Evolutionary conservation across 2,888 invertebrate species (phyloP).

Genomic region (Heliothis peltigera): DNA sequence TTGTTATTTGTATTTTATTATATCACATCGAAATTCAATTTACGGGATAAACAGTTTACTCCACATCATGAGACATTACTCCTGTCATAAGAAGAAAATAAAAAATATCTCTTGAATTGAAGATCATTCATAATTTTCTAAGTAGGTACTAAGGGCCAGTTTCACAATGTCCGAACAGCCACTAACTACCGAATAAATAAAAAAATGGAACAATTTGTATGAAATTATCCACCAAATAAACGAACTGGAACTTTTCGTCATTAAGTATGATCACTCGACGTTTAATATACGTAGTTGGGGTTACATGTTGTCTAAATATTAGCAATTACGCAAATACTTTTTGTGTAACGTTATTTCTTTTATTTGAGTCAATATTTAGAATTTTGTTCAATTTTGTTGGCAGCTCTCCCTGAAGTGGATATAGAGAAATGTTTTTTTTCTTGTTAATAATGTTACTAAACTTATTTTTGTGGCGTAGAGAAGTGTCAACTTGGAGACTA

Average conservation of each 20-base stretch:
- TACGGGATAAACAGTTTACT: too few relatives aligned
- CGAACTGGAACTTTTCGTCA: too few relatives aligned
- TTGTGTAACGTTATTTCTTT: slow-evolving; percentile 25
- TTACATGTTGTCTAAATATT: slow-evolving; percentile 18
- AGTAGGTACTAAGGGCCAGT: too few relatives aligned
- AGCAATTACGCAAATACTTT: slow-evolving; percentile 30
- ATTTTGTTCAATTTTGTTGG: slow-evolving; percentile 68
- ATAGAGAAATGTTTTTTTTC: slow-evolving; percentile 69
- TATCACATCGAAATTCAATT: too few relatives aligned
- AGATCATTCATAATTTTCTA: slow-evolving; percentile 12
- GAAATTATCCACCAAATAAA: too few relatives aligned
- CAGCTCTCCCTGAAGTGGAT: slow-evolving; percentile 62
- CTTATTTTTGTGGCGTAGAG: slow-evolving; percentile 27
- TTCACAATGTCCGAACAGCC: too few relatives aligned
- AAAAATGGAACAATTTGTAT: too few relatives aligned
- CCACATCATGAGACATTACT: too few relatives aligned
- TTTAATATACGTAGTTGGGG: slow-evolving; percentile 34
- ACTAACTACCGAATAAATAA: too few relatives aligned
- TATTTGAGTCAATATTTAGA: slow-evolving; percentile 66
- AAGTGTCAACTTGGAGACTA: slow-evolving; percentile 60
- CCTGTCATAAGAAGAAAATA: too few relatives aligned
- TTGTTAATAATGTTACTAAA: slow-evolving; percentile 28
- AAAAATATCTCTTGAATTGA: neutral
- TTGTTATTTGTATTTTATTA: too few relatives aligned
- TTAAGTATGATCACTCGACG: slow-evolving; percentile 27